A percentile compares a stretch with the other conserved stretches of the same genome.
These are phyloP conservation scores for Tridacna gigas DNA, from an alignment of 2,888 invertebrate genomes.

Conservation along the genomic window DNA sequence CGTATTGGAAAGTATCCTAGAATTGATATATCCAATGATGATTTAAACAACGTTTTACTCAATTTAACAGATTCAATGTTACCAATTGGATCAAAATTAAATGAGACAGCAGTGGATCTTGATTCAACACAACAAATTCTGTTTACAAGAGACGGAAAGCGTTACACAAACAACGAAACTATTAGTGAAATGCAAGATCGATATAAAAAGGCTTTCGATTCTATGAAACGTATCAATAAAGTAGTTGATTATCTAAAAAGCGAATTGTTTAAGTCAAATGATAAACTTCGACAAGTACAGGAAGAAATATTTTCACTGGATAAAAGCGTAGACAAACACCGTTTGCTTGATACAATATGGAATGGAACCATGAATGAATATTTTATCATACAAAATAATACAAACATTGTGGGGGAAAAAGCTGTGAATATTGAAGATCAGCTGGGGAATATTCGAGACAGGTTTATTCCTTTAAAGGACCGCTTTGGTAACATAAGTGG, in stretches of 20 bases:
- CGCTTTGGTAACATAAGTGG: background rate
- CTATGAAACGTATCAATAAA: background rate
- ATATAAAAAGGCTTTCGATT: background rate
- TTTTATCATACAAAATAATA: too few relatives aligned
- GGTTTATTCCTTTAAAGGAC: background rate
- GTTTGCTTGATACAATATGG: background rate
- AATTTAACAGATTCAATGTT: background rate
- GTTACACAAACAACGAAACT: conserved; percentile 34
- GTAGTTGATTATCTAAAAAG: background rate
- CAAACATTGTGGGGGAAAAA: background rate
- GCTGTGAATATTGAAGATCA: background rate
- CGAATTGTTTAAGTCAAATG: background rate
- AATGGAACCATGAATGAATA: background rate
- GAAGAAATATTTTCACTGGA: background rate
- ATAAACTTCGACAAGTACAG: background rate
- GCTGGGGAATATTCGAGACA: background rate
- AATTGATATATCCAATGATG: conserved; percentile 34
- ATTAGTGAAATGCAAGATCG: conserved; percentile 36
- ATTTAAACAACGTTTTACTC: conserved; percentile 2
- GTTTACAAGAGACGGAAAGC: conserved; percentile 2
- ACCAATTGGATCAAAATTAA: background rate
- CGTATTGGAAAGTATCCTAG: conserved; percentile 18
- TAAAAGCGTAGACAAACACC: background rate
- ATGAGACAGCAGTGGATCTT: background rate
- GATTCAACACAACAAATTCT: background rate